phyloP scores from a whole-genome alignment of 2,888 invertebrate species.

The Argyresthia albistria region DNA sequence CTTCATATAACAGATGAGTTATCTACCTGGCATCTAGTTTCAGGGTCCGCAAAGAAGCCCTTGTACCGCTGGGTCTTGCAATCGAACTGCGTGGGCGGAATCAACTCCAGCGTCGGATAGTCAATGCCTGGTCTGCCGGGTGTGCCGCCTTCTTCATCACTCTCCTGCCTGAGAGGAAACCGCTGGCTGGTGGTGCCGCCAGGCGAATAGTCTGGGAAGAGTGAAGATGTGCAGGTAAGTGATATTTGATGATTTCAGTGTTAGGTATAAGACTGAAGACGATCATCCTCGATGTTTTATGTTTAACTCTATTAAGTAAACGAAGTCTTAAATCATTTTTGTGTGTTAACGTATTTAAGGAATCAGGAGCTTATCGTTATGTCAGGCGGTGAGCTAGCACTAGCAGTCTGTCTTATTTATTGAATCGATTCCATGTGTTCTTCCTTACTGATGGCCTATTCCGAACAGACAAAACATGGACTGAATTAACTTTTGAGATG shows the following conservation, averaged over 20 bases:
- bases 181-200: conserved; percentile 42
- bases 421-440: too few species aligned
- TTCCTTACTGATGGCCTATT: too few species aligned
- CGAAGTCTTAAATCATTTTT: too few species aligned
- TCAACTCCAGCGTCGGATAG: conserved; percentile 83
- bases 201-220: conserved; percentile 27
- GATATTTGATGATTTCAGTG: not conserved
- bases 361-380: too few species aligned
- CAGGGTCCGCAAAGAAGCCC: conserved; percentile 91
- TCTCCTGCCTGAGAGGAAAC: conserved; percentile 49
- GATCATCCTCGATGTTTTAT: not conserved
- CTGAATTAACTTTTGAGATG: too few species aligned
- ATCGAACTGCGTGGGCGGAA: conserved; percentile 83
- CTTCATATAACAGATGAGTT: not conserved
- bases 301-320: too few species aligned
- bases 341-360: too few species aligned
- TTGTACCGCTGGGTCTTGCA: conserved; percentile 91
- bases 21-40: conserved; percentile 86
- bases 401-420: too few species aligned
- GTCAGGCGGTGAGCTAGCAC: too few species aligned
- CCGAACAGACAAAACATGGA: too few species aligned
- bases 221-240: not conserved
- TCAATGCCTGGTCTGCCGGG: conserved; percentile 82
- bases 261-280: not conserved
- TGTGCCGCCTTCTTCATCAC: conserved; percentile 73